Percentiles rank a stretch among this genome's conserved stretches.
phyloP scores from a whole-genome alignment of 2,113 vertebrate species.

The Gallinago jamesoni region DNA sequence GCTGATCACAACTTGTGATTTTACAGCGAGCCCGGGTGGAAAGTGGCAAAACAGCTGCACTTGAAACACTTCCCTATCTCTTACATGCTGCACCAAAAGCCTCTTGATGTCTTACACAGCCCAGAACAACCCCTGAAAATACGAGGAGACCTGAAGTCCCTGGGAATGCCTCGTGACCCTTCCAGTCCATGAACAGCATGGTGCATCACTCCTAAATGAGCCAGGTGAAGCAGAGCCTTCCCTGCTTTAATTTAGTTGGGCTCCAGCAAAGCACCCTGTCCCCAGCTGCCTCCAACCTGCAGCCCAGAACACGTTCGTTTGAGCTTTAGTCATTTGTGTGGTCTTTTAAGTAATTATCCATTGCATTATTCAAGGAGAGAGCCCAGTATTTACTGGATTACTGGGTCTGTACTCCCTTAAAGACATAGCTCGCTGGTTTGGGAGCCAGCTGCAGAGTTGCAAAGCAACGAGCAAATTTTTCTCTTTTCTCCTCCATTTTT shows the following conservation, averaged over 20 bases:
- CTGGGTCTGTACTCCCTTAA: not conserved
- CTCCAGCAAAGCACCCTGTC: not conserved
- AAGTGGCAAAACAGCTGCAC: not conserved
- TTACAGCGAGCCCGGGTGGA: not conserved
- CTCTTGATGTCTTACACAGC: not conserved
- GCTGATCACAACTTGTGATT: not conserved
- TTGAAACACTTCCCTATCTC: not conserved
- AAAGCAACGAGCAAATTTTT: not conserved
- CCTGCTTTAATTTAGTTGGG: not conserved
- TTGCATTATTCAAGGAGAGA: not conserved
- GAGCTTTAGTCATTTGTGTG: not conserved
- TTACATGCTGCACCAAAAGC: not conserved
- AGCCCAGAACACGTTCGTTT: not conserved
- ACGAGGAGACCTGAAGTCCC: not conserved
- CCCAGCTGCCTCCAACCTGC: not conserved
- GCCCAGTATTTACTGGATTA: conserved; percentile 1
- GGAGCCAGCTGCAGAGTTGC: not conserved
- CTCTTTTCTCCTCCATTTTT: not conserved
- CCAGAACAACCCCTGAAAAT: not conserved
- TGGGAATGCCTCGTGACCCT: not conserved
- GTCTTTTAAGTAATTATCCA: not conserved
- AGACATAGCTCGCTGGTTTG: not conserved
- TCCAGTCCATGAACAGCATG: not conserved
- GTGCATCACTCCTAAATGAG: not conserved
- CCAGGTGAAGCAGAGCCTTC: not conserved